These are phyloP conservation scores for Holothuria scabra DNA, from an alignment of 53 echinoderm and acorn worm genomes.

Conservation along the genomic window DNA sequence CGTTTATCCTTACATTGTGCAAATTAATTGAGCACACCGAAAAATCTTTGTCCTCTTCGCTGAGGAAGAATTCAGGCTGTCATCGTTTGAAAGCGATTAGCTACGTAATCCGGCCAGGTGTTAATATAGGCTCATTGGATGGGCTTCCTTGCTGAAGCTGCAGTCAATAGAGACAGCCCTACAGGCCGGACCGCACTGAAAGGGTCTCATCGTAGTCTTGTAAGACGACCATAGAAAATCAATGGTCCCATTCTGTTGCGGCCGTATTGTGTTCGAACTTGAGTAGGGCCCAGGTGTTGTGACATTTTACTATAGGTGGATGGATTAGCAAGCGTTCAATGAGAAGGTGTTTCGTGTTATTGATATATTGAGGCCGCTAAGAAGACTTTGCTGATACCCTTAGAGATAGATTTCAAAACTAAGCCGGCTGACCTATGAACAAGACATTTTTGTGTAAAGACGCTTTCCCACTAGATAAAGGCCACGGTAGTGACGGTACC, in stretches of 20 bases:
- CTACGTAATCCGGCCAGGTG: conserved; percentile 21
- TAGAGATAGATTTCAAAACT: too few species aligned
- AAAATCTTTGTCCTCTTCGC: background rate
- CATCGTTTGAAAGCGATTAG: conserved; percentile 7
- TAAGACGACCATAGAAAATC: conserved; percentile 36
- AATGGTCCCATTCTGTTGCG: background rate
- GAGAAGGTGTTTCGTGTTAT: conserved; percentile 25
- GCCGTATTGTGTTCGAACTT: conserved; percentile 23
- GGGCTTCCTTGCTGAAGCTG: conserved; percentile 7
- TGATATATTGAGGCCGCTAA: conserved; percentile 19
- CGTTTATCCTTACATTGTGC: conserved; percentile 26
- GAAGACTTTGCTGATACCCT: background rate
- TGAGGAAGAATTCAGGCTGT: conserved; percentile 8
- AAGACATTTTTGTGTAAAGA: too few species aligned
- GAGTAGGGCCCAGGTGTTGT: conserved; percentile 36
- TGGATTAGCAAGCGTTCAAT: conserved; percentile 22
- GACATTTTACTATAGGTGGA: background rate
- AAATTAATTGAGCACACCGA: conserved; percentile 32
- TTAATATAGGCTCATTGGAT: background rate
- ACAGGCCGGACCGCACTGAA: conserved; percentile 25
- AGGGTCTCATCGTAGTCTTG: background rate
- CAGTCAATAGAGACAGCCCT: conserved; percentile 25
- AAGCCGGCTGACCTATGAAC: too few species aligned
- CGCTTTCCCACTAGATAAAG: too few species aligned
- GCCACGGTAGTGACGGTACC: too few species aligned